These are phyloP conservation scores for Diglossa cyanea DNA, from an alignment of 2,797 vertebrate species.

Conservation along the genomic window DNA sequence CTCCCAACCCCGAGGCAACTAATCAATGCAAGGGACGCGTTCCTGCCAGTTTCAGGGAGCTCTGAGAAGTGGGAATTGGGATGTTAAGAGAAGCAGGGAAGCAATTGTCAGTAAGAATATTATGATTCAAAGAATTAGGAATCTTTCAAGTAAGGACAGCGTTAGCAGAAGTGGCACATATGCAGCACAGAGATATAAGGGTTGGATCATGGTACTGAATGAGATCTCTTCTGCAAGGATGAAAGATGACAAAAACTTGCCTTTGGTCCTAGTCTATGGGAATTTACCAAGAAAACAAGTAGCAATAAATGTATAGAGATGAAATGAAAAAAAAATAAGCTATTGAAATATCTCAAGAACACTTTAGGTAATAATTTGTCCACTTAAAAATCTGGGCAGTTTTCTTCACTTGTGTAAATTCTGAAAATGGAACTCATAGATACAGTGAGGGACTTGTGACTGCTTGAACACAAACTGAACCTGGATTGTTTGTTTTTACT, in stretches of 20 bases:
- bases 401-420: neutral
- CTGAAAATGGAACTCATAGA: neutral
- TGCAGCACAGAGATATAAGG: neutral
- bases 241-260: neutral
- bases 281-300: neutral
- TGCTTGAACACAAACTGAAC: neutral
- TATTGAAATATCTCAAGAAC: neutral
- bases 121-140: neutral
- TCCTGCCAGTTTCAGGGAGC: neutral
- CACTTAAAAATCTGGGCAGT: neutral
- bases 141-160: neutral
- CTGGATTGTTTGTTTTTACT: neutral
- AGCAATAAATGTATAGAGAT: neutral
- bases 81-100: neutral
- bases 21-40: neutral
- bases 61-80: neutral
- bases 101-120: neutral
- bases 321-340: fast-evolving
- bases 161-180: neutral
- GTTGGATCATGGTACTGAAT: fast-evolving
- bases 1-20: fast-evolving
- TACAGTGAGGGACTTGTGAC: neutral
- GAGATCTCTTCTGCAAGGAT: neutral
- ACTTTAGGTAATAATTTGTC: neutral
- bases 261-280: neutral